These are phyloP conservation scores for Zaprionus inermis DNA, from an alignment of 1,140 invertebrate species.

Conservation along the genomic window DNA sequence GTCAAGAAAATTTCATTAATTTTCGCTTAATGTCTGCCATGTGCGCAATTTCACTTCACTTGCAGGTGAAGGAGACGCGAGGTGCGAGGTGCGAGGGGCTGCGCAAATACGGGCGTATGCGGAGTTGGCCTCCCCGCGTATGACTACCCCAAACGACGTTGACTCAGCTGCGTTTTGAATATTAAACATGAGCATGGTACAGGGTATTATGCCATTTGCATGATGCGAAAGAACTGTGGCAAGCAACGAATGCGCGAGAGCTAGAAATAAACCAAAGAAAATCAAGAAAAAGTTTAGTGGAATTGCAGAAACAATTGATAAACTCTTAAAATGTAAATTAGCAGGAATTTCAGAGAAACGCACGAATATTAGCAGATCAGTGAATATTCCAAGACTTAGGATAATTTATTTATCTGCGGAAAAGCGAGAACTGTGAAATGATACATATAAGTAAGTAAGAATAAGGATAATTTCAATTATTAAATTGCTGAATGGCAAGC, in stretches of 20 bases:
- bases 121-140: constrained; percentile 24
- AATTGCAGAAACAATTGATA: too few relatives aligned
- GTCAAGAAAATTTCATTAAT: constrained; percentile 73
- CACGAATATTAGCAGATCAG: too few relatives aligned
- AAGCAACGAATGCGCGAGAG: not conserved
- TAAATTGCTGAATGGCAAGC: too few relatives aligned
- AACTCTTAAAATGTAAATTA: too few relatives aligned
- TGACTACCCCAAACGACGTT: not conserved
- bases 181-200: not conserved
- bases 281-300: too few relatives aligned
- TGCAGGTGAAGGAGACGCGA: not conserved
- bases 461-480: too few relatives aligned
- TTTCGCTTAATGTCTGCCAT: constrained; percentile 78
- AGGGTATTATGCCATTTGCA: not conserved
- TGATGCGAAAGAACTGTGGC: not conserved
- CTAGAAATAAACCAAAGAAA: too few relatives aligned
- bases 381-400: too few relatives aligned
- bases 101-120: constrained; percentile 25
- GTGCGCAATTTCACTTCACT: constrained; percentile 70
- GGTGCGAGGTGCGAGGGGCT: not conserved
- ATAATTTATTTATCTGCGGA: too few relatives aligned
- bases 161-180: constrained; percentile 1
- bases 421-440: too few relatives aligned
- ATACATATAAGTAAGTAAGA: too few relatives aligned
- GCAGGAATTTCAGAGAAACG: too few relatives aligned